These are phyloP conservation scores for Eupithecia tripunctaria DNA, from an alignment of 2,888 invertebrate species.

Conservation along the genomic window DNA sequence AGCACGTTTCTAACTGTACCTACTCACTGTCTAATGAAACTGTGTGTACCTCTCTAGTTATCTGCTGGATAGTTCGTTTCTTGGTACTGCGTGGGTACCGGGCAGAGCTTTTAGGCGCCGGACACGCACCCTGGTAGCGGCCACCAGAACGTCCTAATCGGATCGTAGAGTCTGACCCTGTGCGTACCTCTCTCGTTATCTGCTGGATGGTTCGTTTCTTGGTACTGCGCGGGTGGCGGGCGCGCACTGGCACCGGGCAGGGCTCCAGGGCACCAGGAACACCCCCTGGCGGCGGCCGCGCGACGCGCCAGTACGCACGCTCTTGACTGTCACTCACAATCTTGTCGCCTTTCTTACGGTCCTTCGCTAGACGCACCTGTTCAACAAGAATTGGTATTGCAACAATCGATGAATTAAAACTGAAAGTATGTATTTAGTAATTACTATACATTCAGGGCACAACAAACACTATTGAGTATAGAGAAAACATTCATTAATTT, in stretches of 20 bases:
- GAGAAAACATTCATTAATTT: no score
- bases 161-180: slow-evolving; percentile 85
- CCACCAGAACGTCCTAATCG: slow-evolving; percentile 91
- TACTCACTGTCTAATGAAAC: no score
- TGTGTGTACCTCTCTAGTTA: slow-evolving; percentile 87
- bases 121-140: slow-evolving; percentile 94
- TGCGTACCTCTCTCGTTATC: slow-evolving; percentile 88
- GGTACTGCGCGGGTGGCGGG: slow-evolving; percentile 87
- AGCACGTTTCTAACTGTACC: slow-evolving; percentile 97
- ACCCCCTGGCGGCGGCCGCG: slow-evolving; percentile 91
- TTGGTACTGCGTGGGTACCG: slow-evolving; percentile 87
- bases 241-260: slow-evolving; percentile 92
- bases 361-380: slow-evolving; percentile 94
- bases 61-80: slow-evolving; percentile 90
- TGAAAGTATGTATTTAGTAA: no score
- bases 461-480: no score
- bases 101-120: slow-evolving; percentile 56
- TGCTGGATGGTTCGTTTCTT: slow-evolving; percentile 91
- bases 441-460: no score
- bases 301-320: slow-evolving; percentile 86
- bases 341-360: slow-evolving; percentile 98
- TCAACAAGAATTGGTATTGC: background rate
- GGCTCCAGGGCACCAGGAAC: slow-evolving; percentile 93
- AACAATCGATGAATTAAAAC: background rate
- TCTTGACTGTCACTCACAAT: slow-evolving; percentile 98